These are phyloP conservation scores for Calidris pygmaea DNA, from an alignment of 2,113 vertebrate genomes.

Conservation along the genomic window DNA sequence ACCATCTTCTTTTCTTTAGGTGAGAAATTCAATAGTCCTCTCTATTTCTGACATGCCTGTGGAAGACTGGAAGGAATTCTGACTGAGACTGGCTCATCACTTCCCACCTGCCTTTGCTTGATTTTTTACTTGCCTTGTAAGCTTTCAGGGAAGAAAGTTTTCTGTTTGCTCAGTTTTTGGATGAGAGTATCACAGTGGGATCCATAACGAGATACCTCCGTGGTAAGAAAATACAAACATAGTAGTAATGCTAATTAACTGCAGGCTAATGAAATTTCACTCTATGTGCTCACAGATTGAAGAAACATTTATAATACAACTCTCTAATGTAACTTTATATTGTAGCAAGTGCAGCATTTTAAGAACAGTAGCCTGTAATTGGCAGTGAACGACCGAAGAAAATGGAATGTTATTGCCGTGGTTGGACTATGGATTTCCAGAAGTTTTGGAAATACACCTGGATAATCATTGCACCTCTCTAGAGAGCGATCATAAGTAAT, in stretches of 20 bases:
- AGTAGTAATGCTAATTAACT: not conserved
- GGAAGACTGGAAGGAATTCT: not conserved
- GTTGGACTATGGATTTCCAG: not conserved
- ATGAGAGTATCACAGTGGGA: not conserved
- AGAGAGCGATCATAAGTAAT: not conserved
- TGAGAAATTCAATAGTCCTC: not conserved
- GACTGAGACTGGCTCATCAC: not conserved
- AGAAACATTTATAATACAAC: not conserved
- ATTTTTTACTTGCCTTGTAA: not conserved
- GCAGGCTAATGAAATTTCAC: not conserved
- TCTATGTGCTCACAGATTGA: not conserved
- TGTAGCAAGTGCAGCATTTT: not conserved
- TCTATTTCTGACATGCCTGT: not conserved
- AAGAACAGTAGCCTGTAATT: not conserved
- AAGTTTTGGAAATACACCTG: not conserved
- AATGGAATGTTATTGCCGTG: not conserved
- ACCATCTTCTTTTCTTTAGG: not conserved
- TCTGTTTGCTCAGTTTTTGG: not conserved
- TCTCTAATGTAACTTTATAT: not conserved
- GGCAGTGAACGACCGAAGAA: not conserved
- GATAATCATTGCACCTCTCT: not conserved
- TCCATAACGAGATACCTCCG: not conserved
- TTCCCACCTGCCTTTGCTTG: not conserved
- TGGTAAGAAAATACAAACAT: not conserved
- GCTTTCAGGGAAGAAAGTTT: not conserved